A percentile compares a stretch with the other conserved stretches of the same genome.
phyloP scores from a whole-genome alignment of 2,113 vertebrate species.

The Cavia aperea region DNA sequence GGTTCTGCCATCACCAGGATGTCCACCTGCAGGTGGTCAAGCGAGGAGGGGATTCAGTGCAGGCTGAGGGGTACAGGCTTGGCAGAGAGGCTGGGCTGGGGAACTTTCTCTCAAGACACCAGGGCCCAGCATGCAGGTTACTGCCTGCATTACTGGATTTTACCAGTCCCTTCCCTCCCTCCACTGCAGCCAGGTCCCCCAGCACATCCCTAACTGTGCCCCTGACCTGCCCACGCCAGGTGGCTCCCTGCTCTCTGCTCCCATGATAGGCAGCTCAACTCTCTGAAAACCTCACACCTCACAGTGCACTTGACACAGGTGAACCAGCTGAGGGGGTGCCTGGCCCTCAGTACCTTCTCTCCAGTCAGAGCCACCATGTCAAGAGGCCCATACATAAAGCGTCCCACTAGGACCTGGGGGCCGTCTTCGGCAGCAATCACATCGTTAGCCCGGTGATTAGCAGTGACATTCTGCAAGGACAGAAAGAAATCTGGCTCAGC shows the following conservation, averaged over 20 bases:
- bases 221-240: fast-evolving
- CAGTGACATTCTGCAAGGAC: constrained; percentile 88
- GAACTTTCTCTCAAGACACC: not conserved
- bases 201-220: not conserved
- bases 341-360: constrained; percentile 86
- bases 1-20: constrained; percentile 93
- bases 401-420: constrained; percentile 89
- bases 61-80: not conserved
- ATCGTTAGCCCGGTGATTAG: constrained; percentile 95
- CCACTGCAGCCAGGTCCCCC: not conserved
- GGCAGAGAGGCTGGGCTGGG: not conserved
- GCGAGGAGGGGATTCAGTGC: not conserved
- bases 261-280: fast-evolving
- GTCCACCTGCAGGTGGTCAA: constrained; percentile 84
- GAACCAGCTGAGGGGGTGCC: not conserved
- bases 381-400: constrained; percentile 97
- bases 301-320: not conserved
- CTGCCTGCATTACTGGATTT: not conserved
- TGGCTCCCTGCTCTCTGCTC: not conserved
- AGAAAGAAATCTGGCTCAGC: not conserved
- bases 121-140: not conserved
- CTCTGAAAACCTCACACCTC: not conserved
- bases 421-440: constrained; percentile 91
- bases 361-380: constrained; percentile 98
- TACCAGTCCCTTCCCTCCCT: not conserved